Evolutionary conservation across 2,113 vertebrate species (phyloP).

Genomic region (Nibea albiflora): DNA sequence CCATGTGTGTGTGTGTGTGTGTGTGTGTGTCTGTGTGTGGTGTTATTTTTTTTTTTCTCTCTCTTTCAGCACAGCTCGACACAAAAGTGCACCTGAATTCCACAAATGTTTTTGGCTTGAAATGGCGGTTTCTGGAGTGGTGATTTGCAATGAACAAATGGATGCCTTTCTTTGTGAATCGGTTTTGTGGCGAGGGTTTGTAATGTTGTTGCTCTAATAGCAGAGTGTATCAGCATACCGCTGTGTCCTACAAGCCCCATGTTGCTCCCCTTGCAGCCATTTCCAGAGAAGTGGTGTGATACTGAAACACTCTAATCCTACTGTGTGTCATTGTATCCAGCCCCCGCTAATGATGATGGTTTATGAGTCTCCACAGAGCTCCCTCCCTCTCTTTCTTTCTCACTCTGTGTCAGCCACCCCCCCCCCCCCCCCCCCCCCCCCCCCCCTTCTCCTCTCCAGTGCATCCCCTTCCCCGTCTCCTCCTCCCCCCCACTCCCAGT

Average conservation of each 20-base stretch:
- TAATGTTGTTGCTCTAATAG: constrained; percentile 60
- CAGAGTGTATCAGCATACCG: constrained; percentile 53
- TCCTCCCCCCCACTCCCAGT: constrained; percentile 60
- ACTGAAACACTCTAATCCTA: constrained; percentile 71
- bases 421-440: neutral
- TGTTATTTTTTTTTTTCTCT: constrained; percentile 10
- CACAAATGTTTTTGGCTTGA: constrained; percentile 37
- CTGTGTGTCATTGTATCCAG: constrained; percentile 76
- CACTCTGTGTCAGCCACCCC: constrained; percentile 9
- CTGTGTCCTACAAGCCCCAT: constrained; percentile 60
- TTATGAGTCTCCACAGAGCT: constrained; percentile 78
- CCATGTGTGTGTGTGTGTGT: neutral
- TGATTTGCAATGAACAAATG: constrained; percentile 44
- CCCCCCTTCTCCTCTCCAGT: neutral
- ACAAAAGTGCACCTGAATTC: constrained; percentile 48
- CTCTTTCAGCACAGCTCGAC: neutral
- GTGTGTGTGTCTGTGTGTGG: neutral
- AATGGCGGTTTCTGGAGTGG: constrained; percentile 29
- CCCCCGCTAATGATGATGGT: constrained; percentile 79
- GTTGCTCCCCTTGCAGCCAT: constrained; percentile 70
- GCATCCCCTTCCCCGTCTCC: neutral
- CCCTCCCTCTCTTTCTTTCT: constrained; percentile 9
- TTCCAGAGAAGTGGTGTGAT: constrained; percentile 72
- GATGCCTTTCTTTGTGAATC: constrained; percentile 45
- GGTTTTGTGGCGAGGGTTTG: constrained; percentile 47